A percentile compares a stretch with the other conserved stretches of the same genome.
Evolutionary conservation across 2,888 invertebrate genomes (phyloP).

Genomic region (Deilephila elpenor): DNA sequence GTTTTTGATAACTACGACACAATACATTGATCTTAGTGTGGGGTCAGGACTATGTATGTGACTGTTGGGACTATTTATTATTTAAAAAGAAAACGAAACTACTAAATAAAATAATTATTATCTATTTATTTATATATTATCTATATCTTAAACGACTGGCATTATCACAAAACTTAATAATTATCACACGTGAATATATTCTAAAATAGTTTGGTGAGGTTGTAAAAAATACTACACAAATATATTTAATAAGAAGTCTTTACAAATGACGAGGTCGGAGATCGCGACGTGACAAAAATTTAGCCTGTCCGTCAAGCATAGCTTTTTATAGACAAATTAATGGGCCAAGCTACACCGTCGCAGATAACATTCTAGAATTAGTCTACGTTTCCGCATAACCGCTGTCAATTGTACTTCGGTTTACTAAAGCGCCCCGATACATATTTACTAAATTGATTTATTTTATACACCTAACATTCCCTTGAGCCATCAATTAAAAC

Average conservation of each 20-base stretch:
- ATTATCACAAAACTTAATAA: too few relatives aligned
- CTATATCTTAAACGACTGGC: too few relatives aligned
- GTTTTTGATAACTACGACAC: too few relatives aligned
- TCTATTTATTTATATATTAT: too few relatives aligned
- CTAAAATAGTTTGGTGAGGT: too few relatives aligned
- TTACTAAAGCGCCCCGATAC: conserved; percentile 22
- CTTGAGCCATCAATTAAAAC: conserved; percentile 27
- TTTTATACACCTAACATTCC: conserved; percentile 16
- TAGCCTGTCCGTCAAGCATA: background rate
- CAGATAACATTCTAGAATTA: conserved; percentile 22
- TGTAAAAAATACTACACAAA: background rate
- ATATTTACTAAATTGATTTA: conserved; percentile 20
- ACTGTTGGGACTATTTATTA: too few relatives aligned
- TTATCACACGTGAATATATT: too few relatives aligned
- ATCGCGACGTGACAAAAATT: conserved; percentile 20
- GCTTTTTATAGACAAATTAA: conserved; percentile 11
- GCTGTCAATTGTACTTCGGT: conserved; percentile 32
- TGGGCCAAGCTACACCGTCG: background rate
- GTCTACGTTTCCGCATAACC: conserved; percentile 31
- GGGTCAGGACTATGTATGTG: too few relatives aligned
- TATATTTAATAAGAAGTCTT: background rate
- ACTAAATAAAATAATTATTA: too few relatives aligned
- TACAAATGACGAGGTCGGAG: background rate
- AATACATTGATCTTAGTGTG: too few relatives aligned
- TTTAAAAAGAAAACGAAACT: too few relatives aligned